Base-by-base conservation (phyloP, 2,888 invertebrate genomes). In the Acronicta psi region DNA sequence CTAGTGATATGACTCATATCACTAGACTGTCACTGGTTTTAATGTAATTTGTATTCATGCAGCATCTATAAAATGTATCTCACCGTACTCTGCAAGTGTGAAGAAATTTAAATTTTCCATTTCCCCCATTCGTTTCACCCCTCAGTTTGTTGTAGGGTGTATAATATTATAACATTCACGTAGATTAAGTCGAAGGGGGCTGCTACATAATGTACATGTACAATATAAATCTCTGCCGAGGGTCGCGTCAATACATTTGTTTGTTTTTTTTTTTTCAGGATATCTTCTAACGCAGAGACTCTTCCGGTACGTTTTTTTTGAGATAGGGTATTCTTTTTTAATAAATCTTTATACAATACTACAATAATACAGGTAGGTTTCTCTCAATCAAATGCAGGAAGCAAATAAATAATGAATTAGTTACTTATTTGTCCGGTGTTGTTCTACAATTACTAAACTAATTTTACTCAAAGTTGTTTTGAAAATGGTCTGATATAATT, bases 111-210 rank as follows among this genome's bases (percentile, higher is more conserved):
- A 46, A 68, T 53, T 46, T 69, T 54, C 52, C 41, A 50, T 46
- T 69, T 54, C 52, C 41, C 34, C 42, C 41, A 47, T 47, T 40
- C 17, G 37, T 37, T 47, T 54, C 58, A 34, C 63, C 68, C 63
- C 58, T 54, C 53, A 58, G 47, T 54, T 63, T 46, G 51, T 68
- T 47, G 63, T 63, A 69, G 69, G 69, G 68, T 68, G 68, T 68
- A 68, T 69, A 58, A 63, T 63, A 69, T 68, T 69, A 52, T 63
- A 69, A 63, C 69, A 63, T 68, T 68, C 58, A 52, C 67, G 54
- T 51, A 63, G 69, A 68, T 68, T 69, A 69, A 68, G 54, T 68
- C 63, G 67, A 69, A 58, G 67, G 67, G 69, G 41, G 13, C 54
- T 38, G 40, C 50, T 66, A 60, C 61, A 60, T 60, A 66, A 66